phyloP scores from a whole-genome alignment of 2,797 vertebrate species.

The Ctenochaetus hawaiiensis region DNA sequence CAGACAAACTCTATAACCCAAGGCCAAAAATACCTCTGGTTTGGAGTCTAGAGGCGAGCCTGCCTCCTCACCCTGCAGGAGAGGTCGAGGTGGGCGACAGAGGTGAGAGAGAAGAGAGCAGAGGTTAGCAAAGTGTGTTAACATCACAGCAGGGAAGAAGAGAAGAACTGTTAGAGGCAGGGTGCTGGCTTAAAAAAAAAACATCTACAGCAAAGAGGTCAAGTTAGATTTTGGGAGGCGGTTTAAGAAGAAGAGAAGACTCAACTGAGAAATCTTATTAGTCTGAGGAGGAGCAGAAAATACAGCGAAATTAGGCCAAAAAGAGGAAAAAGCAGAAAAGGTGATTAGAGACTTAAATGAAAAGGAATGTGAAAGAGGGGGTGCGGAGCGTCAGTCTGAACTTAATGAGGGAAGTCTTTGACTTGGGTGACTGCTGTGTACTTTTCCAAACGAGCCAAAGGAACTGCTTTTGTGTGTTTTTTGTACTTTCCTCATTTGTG shows the following conservation, averaged over 20 bases:
- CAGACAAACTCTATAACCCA: conserved; percentile 61
- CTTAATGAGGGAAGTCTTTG: conserved; percentile 38
- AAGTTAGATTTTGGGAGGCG: conserved; percentile 40
- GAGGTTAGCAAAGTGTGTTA: conserved; percentile 60
- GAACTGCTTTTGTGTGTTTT: neutral
- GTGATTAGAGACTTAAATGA: conserved; percentile 45
- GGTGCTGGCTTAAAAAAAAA: conserved; percentile 28
- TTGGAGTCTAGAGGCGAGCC: conserved; percentile 85
- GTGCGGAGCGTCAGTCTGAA: conserved; percentile 49
- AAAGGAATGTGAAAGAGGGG: conserved; percentile 40
- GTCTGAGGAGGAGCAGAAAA: conserved; percentile 10
- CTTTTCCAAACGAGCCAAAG: conserved; percentile 10
- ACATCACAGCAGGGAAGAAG: conserved; percentile 38
- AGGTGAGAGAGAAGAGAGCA: conserved; percentile 53
- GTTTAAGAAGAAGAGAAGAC: conserved; percentile 24
- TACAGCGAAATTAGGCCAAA: conserved; percentile 25
- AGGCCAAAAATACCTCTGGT: conserved; percentile 85
- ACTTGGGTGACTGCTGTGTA: neutral
- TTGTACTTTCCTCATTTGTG: neutral
- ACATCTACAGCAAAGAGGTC: conserved; percentile 30
- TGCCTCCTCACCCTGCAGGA: conserved; percentile 83
- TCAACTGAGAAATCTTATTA: conserved; percentile 36
- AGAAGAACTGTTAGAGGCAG: conserved; percentile 48
- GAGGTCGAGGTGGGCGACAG: conserved; percentile 51
- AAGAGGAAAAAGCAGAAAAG: conserved; percentile 38